These are phyloP conservation scores for Leptoteleia sp. DNA, from an alignment of 1,140 invertebrate species.

Conservation along the genomic window DNA sequence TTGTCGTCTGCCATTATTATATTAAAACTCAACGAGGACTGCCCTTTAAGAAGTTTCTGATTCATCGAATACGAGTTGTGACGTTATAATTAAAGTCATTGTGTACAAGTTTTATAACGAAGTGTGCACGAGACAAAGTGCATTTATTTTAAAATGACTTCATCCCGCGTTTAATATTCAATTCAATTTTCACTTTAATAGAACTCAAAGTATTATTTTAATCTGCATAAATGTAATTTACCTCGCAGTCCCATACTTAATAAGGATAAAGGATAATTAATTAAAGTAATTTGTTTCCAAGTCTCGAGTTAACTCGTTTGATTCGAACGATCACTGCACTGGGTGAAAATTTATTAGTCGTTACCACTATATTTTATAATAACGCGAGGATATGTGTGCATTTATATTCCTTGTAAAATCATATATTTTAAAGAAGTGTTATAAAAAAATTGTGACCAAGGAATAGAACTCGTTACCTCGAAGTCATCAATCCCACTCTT, in stretches of 20 bases:
- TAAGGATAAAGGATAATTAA: conserved; percentile 26
- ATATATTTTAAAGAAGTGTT: too few species aligned
- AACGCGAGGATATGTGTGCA: too few species aligned
- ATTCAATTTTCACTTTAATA: conserved; percentile 25
- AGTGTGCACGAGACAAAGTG: conserved; percentile 20
- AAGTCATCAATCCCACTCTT: too few species aligned
- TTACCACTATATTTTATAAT: too few species aligned
- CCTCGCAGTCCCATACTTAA: conserved; percentile 6
- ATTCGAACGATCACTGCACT: conserved; percentile 1
- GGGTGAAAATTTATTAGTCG: too few species aligned
- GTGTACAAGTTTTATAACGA: conserved; percentile 21
- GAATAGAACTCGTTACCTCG: too few species aligned
- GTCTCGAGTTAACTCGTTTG: conserved; percentile 18
- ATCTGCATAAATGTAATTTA: conserved; percentile 18
- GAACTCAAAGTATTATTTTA: conserved; percentile 33
- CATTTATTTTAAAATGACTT: conserved; percentile 23
- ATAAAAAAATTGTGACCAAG: too few species aligned
- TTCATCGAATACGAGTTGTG: conserved; percentile 18
- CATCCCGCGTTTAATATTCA: conserved; percentile 12
- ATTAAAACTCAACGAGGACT: not conserved
- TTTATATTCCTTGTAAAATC: too few species aligned
- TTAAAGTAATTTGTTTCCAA: conserved; percentile 25
- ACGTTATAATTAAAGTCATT: conserved; percentile 13
- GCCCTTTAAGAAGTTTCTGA: conserved; percentile 16
- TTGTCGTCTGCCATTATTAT: not conserved